Evolutionary conservation across 2,888 invertebrate species (phyloP), one percentile per base, ranked within the genome.

Genomic region (Pandemis heparana): DNA sequence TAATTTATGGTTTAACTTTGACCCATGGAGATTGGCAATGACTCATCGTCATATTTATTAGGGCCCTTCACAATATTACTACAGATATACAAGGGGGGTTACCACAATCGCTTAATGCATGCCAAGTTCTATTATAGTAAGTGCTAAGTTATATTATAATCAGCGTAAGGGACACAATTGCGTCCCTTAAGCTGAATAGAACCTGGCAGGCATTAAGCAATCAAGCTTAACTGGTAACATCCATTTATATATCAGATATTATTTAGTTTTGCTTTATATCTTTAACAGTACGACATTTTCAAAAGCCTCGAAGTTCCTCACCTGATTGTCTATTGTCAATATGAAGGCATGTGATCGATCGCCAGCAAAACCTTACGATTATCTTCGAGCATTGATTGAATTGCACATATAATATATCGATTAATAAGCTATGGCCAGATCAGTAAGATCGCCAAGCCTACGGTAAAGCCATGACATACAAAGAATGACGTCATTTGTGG

Each of bases 391-490:
- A 63, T 63, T 46, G 63, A 63, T 63, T 63, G 18, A 63, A 14
- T 46, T 63, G 63, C 23, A 46, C 46, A 63, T 46, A 63, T 16
- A 62, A 41, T 32, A 32, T 12, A 46, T 32, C 46, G 63, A 63
- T 43, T 63, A 62, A 63, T 51, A 65, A 51, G 65, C 65, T 51
- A 23, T 14, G 63, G 68, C 59, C 73, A 64, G 63, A 16, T 64
- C 59, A 59, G 71, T 71, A 14, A 71, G 73, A 68, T 56, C 65
- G 71, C 71, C 72, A 81, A 78, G 80, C 84, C 86, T 83, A 85
- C 85, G 74, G 53, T 56, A 43, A 32, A 80, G 80, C 92, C 92
- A 77, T 92, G 92, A 90, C 92, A 90, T 79, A 90, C 82, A 84
- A 82, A 80, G 68, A 69, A 75, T 91, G 91, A 91, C 90, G 89